These are phyloP conservation scores for Nephrotoma flavescens DNA, from an alignment of 2,888 invertebrate species.

Conservation along the genomic window DNA sequence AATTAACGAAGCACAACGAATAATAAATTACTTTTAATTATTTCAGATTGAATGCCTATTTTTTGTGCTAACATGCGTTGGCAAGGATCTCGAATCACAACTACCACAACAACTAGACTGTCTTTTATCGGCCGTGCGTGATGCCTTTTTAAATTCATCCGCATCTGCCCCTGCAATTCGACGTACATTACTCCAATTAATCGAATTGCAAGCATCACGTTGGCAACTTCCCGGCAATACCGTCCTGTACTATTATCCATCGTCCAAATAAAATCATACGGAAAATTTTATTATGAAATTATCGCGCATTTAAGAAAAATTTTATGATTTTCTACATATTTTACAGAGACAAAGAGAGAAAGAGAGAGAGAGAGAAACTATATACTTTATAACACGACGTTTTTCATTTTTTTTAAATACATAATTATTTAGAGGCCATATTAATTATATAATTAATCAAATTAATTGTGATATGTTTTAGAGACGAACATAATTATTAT, in stretches of 20 bases:
- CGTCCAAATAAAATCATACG: slow-evolving; percentile 32
- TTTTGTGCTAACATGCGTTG: slow-evolving; percentile 76
- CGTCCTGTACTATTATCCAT: slow-evolving; percentile 75
- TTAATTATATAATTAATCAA: neutral
- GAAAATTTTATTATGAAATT: neutral
- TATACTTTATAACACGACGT: neutral
- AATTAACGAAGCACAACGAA: neutral
- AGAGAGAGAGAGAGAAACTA: neutral
- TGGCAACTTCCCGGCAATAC: slow-evolving; percentile 86
- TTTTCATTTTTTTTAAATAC: neutral
- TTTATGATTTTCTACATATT: neutral
- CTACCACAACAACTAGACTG: slow-evolving; percentile 67
- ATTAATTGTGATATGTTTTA: neutral
- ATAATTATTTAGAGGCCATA: neutral
- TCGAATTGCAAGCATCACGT: slow-evolving; percentile 78
- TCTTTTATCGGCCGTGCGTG: slow-evolving; percentile 63
- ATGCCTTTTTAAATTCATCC: slow-evolving; percentile 66
- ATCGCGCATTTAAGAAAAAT: neutral
- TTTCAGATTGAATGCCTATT: slow-evolving; percentile 73
- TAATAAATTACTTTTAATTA: slow-evolving; percentile 1
- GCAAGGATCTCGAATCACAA: slow-evolving; percentile 71
- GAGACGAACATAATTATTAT: neutral
- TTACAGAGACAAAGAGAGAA: neutral
- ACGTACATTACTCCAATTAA: slow-evolving; percentile 73
- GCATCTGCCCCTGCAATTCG: slow-evolving; percentile 60